phyloP scores from a whole-genome alignment of 2,797 vertebrate species.

The Moxostoma hubbsi region DNA sequence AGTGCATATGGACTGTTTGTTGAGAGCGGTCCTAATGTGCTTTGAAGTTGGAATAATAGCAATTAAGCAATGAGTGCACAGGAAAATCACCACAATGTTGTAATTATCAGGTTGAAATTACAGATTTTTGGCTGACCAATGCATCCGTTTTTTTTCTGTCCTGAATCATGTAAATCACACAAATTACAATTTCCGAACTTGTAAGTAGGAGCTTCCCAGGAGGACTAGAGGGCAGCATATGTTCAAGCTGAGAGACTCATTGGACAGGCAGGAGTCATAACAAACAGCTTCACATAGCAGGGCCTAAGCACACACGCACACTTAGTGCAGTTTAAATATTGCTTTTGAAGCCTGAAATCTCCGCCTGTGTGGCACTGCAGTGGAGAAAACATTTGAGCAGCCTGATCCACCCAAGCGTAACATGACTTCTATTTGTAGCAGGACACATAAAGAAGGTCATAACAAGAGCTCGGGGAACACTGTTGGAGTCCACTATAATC shows the following conservation, averaged over 20 bases:
- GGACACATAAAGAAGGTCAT: constrained; percentile 76
- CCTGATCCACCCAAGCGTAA: constrained; percentile 62
- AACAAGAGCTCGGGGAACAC: constrained; percentile 72
- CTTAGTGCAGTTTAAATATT: constrained; percentile 35
- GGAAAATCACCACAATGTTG: too few species aligned
- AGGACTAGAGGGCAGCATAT: constrained; percentile 22
- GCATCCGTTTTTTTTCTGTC: too few species aligned
- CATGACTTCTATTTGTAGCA: constrained; percentile 76
- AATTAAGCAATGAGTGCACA: too few species aligned
- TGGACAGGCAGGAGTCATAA: constrained; percentile 27
- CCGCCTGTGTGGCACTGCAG: constrained; percentile 49
- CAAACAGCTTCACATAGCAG: constrained; percentile 22
- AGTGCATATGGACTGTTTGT: too few species aligned
- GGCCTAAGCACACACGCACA: not conserved
- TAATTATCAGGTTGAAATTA: too few species aligned
- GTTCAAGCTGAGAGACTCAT: constrained; percentile 19
- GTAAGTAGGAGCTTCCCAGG: constrained; percentile 1
- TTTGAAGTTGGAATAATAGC: too few species aligned
- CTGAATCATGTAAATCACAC: too few species aligned
- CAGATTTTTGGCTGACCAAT: not conserved
- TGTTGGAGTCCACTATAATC: constrained; percentile 65
- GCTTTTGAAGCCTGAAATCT: constrained; percentile 21
- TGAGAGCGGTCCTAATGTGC: too few species aligned
- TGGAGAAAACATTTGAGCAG: constrained; percentile 64
- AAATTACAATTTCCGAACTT: not conserved